Base-by-base conservation (phyloP, 1,140 invertebrate species). In the Diorhabda sublineata region DNA sequence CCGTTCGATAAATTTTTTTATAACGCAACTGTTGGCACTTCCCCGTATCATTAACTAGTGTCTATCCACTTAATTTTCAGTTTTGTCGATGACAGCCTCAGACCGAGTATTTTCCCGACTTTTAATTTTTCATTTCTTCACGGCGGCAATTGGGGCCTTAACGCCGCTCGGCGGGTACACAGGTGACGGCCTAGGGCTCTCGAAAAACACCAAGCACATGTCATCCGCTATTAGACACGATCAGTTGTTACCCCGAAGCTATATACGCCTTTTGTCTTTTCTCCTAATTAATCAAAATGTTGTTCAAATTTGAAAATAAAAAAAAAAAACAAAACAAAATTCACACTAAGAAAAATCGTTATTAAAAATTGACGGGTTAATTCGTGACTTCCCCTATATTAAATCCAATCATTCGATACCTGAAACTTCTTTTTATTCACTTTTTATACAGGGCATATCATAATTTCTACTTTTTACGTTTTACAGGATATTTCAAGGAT, bases 261-360 rank as follows among this genome's bases (percentile, higher is more conserved):
- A 4, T 41, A 56, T 60, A 26, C 26, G 9, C 44, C 44, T 44
- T 64, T 45, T 70, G 68, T 69, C 70, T 64, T 62, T 72, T 69
- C 70, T 26, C 26, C 26, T 26, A 26, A 26, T 26, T 26, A 26
- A 26, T 26, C 26, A 26, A 26, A 26, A 26, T 26, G 26, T 26
- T 26, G 26, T 26, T 26, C 26, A 26, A 26, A 26, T 26, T 26
- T 26, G 26, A 26, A 26, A 26, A 26, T 26, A 26, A 26, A 26
- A 26, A 26, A 26, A 26, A 26, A 26, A 26, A 1, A 26, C n/a
- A n/a, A 11, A 11, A 11, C 11, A 26, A 26, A 26, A 26, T 26
- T 26, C 26, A 26, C 26, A 26, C 26, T 26, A 26, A 26, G 0
- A 26, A 26, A 26, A 26, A 26, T 26, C 26, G 26, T 26, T 26